Conservation (phyloP, 2,797 vertebrate genomes). For the Sebastes goodei region DNA sequence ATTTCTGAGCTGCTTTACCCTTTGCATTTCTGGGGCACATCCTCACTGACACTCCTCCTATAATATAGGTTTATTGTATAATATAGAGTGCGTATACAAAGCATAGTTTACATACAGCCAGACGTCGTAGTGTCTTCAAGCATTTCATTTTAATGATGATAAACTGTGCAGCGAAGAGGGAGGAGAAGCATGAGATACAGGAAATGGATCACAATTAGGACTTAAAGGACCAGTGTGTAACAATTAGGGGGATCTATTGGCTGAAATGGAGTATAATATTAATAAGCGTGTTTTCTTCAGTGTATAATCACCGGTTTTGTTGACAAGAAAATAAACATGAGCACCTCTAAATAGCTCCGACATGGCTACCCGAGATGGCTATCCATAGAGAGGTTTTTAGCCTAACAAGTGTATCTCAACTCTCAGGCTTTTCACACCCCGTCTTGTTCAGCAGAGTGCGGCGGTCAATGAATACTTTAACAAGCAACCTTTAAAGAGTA, state of each 20-base stretch:
- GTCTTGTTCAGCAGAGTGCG: conserved; percentile 4
- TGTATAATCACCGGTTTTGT: too few species aligned
- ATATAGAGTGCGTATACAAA: conserved; percentile 24
- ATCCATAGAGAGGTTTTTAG: neutral
- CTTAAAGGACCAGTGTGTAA: neutral
- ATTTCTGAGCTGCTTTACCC: conserved; percentile 62
- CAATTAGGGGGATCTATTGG: neutral
- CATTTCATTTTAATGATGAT: conserved; percentile 52
- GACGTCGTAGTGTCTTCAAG: conserved; percentile 3
- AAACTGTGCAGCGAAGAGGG: neutral
- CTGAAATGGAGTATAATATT: neutral
- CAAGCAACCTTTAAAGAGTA: conserved; percentile 29
- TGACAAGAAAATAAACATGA: neutral
- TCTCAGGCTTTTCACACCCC: neutral
- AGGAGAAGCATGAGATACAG: neutral
- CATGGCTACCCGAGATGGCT: neutral
- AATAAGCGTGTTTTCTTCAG: too few species aligned
- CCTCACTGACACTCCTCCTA: conserved; percentile 22
- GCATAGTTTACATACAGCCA: conserved; percentile 18
- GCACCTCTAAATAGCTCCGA: neutral
- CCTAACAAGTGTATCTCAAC: neutral
- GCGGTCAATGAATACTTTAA: conserved; percentile 25
- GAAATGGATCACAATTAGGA: neutral
- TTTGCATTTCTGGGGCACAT: conserved; percentile 53
- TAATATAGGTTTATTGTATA: conserved; percentile 53